Evolutionary conservation across 2,888 invertebrate species (phyloP), one percentile per base, ranked within the genome.

Genomic region (Chrysina gloriosa): DNA sequence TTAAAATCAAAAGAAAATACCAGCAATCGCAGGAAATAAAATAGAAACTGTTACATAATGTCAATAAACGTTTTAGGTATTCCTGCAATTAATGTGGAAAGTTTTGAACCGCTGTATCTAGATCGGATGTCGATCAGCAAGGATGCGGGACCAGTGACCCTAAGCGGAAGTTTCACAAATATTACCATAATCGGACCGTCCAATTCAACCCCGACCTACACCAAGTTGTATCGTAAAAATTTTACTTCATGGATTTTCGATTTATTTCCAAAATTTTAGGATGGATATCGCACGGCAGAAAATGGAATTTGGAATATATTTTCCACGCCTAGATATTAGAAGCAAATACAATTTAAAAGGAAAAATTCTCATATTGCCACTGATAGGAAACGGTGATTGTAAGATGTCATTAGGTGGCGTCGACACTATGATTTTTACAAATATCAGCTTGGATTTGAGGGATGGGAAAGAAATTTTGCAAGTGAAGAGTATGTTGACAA

Each of bases 331-430:
- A 39, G 82, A 85, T 29, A 86, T 88, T n/a, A 85, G 84, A 70
- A 85, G 87, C 2, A 83, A 84, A 67, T 89, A 89, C 76, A 86
- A 87, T 78, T 80, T 88, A 2, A 87, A 87, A 75, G 88, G 89
- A 3, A 86, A 88, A 71, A 86, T 89, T 54, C 78, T 89, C 21
- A 79, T 88, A 6, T 73, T 89, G 34, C 88, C 88, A 0, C 77
- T 89, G n/a, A 83, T 87, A 0, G 88, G 88, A 2, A 83, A 83
- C 69, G 88, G 88, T 1, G 83, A 84, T 72, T 86, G 87, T 48
- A 84, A 85, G 58, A 81, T 88, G 76, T 83, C 84, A 2, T 75
- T 89, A 36, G 83, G 84, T 66, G 84, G 87, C 73, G 86, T 88
- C 9, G 83, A 84, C 39, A 88, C 88, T 0, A 84, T 84, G 23